Evolutionary conservation across 2,113 vertebrate genomes (phyloP).

Genomic region (Onychostruthus taczanowskii): DNA sequence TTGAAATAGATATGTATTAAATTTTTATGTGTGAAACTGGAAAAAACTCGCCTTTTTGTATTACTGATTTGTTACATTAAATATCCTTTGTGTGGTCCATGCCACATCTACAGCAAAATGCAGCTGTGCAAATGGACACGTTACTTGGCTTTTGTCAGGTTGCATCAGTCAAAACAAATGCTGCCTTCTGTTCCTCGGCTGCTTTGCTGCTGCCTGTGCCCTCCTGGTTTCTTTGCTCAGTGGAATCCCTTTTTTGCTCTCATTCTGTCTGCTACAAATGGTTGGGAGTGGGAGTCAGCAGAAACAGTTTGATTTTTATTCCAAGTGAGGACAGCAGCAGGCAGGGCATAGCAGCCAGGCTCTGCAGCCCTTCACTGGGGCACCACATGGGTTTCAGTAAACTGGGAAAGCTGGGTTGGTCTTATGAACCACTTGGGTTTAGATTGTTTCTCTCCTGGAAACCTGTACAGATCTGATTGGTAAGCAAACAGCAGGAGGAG

Average conservation of each 20-base stretch:
- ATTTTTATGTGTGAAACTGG: neutral
- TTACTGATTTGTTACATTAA: neutral
- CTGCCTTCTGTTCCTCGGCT: conserved; percentile 39
- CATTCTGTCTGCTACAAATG: conserved; percentile 35
- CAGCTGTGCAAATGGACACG: conserved; percentile 28
- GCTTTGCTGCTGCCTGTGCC: conserved; percentile 11
- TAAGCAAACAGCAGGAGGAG: neutral
- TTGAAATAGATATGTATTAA: neutral
- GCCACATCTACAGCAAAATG: neutral
- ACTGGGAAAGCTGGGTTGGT: neutral
- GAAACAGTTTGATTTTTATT: neutral
- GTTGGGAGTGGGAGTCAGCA: conserved; percentile 29
- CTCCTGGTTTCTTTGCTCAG: conserved; percentile 1
- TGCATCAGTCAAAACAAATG: conserved; percentile 54
- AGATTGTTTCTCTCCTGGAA: neutral
- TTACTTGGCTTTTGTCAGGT: conserved; percentile 61
- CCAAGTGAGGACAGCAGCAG: neutral
- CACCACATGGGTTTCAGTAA: neutral
- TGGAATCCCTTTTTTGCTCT: conserved; percentile 41
- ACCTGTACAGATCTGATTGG: neutral
- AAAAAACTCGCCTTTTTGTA: neutral
- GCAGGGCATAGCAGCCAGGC: neutral
- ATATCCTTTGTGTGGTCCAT: neutral
- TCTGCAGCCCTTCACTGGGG: neutral
- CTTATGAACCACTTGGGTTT: neutral